phyloP scores from a whole-genome alignment of 2,113 vertebrate genomes.

The Pteropus alecto region DNA sequence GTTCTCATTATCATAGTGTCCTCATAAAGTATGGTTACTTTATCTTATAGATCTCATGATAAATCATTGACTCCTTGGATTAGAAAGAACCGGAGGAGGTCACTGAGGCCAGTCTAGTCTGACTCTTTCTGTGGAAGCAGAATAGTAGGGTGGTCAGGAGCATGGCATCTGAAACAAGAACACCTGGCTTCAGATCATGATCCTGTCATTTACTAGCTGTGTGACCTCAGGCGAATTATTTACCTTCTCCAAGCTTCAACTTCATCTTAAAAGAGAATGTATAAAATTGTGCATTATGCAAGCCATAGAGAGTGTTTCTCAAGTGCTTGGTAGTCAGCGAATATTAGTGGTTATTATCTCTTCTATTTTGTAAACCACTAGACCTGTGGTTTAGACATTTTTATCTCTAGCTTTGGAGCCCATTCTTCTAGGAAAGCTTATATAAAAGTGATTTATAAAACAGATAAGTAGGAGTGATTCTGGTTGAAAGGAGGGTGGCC shows the following conservation, averaged over 20 bases:
- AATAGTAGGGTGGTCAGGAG: not conserved
- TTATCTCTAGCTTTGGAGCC: not conserved
- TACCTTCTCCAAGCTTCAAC: not conserved
- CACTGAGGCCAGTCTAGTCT: not conserved
- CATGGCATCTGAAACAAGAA: not conserved
- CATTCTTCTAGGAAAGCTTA: not conserved
- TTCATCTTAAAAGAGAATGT: constrained; percentile 27
- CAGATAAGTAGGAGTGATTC: not conserved
- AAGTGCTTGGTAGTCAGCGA: not conserved
- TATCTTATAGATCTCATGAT: not conserved
- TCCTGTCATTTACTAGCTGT: not conserved
- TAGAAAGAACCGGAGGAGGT: not conserved
- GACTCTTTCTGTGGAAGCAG: not conserved
- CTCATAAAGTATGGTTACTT: not conserved
- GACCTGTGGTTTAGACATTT: not conserved
- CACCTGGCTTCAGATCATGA: not conserved
- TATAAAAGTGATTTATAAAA: not conserved
- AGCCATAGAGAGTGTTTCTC: not conserved
- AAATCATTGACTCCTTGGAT: not conserved
- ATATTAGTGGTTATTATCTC: not conserved
- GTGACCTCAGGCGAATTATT: not conserved
- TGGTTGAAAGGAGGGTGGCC: not conserved
- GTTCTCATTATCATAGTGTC: not conserved
- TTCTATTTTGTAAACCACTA: not conserved
- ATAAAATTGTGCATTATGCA: not conserved